phyloP scores from a whole-genome alignment of 2,113 vertebrate genomes.

The Hemicordylus capensis region DNA sequence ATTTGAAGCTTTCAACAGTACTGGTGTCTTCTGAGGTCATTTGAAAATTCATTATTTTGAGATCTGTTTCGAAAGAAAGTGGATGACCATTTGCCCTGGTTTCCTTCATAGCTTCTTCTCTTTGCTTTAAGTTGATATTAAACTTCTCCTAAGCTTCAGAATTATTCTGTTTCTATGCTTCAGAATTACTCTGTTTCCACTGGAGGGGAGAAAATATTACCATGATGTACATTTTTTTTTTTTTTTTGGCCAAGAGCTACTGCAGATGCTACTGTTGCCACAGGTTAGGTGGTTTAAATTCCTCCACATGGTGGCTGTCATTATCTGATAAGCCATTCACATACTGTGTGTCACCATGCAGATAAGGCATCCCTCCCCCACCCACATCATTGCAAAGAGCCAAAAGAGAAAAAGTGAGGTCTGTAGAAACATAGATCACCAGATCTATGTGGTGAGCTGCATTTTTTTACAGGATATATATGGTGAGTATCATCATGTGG shows the following conservation, averaged over 20 bases:
- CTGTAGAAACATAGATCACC: background rate
- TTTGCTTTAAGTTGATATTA: slow-evolving; percentile 40
- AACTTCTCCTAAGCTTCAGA: slow-evolving; percentile 22
- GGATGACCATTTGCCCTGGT: background rate
- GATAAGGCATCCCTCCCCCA: background rate
- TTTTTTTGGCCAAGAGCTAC: background rate
- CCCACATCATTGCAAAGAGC: background rate
- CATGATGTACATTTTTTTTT: no score
- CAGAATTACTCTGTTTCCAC: slow-evolving; percentile 6
- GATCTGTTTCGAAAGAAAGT: background rate
- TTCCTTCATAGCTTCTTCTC: background rate
- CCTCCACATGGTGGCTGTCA: background rate
- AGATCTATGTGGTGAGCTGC: background rate
- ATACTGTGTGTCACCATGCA: background rate
- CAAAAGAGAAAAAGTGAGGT: background rate
- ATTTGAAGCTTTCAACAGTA: slow-evolving; percentile 22
- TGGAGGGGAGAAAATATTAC: slow-evolving; percentile 7
- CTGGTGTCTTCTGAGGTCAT: slow-evolving; percentile 8
- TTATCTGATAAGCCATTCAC: background rate
- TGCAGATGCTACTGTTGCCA: background rate
- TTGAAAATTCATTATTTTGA: slow-evolving; percentile 37
- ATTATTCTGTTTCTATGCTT: background rate
- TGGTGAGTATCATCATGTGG: background rate
- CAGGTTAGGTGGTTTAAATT: background rate
- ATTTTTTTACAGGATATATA: background rate